Conservation (phyloP, 2,888 invertebrate genomes). For the Ypsolopha scabrella region DNA sequence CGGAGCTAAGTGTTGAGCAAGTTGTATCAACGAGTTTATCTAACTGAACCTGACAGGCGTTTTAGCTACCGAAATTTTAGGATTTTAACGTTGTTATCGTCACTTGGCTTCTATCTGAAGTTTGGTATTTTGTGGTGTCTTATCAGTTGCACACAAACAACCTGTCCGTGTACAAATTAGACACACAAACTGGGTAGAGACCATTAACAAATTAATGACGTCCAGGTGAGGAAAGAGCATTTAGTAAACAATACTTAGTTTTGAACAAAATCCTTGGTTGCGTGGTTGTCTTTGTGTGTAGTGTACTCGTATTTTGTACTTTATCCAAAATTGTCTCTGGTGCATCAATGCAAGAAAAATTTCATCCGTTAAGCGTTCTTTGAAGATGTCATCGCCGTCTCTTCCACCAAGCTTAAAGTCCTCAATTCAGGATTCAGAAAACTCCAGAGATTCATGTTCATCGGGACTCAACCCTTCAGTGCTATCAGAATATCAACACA, state of each 20-base stretch:
- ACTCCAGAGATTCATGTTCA: slow-evolving; percentile 38
- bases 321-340: background rate
- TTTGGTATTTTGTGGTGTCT: slow-evolving; percentile 39
- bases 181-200: slow-evolving; percentile 53
- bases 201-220: slow-evolving; percentile 66
- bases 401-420: slow-evolving; percentile 40
- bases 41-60: slow-evolving; percentile 29
- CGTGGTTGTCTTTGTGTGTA: background rate
- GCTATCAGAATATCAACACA: slow-evolving; percentile 12
- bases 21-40: background rate
- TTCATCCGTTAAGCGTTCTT: too few species aligned
- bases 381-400: slow-evolving; percentile 37
- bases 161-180: slow-evolving; percentile 32
- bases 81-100: slow-evolving; percentile 48
- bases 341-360: background rate
- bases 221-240: slow-evolving; percentile 63
- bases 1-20: background rate
- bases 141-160: slow-evolving; percentile 12
- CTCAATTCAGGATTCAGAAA: slow-evolving; percentile 28
- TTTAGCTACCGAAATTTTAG: slow-evolving; percentile 56
- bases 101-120: slow-evolving; percentile 48
- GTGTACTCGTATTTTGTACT: background rate
- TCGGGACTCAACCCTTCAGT: slow-evolving; percentile 32
- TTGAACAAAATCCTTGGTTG: background rate
- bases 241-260: slow-evolving; percentile 50